Conservation (phyloP, 2,797 vertebrate species). For the Miichthys miiuy region DNA sequence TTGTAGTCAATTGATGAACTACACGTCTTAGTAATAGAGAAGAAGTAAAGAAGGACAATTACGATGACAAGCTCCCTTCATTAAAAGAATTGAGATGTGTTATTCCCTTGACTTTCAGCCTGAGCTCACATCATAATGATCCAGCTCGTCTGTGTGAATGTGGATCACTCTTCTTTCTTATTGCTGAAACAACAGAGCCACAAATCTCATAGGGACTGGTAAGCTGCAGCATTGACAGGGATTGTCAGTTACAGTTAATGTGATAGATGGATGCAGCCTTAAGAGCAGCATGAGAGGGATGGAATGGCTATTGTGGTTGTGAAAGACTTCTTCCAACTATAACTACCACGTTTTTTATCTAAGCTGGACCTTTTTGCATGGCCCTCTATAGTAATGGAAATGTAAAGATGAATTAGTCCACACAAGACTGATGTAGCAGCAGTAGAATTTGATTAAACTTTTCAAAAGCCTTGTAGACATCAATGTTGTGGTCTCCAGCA, state of each 20-base stretch:
- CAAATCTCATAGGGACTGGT: conserved; percentile 48
- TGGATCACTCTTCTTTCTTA: conserved; percentile 22
- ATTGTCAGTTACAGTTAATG: conserved; percentile 66
- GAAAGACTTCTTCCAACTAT: not conserved
- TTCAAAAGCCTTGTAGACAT: conserved; percentile 26
- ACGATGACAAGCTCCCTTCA: conserved; percentile 67
- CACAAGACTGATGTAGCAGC: conserved; percentile 25
- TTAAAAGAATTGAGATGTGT: conserved; percentile 58
- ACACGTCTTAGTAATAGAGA: conserved; percentile 46
- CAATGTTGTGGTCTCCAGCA: conserved; percentile 42
- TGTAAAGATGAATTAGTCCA: conserved; percentile 18
- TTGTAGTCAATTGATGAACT: conserved; percentile 52
- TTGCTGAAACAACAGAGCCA: conserved; percentile 36
- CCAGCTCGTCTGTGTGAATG: conserved; percentile 30
- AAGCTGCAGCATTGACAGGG: conserved; percentile 56
- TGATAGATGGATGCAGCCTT: conserved; percentile 56
- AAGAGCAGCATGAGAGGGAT: conserved; percentile 14
- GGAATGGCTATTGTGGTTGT: not conserved
- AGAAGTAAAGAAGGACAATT: conserved; percentile 68
- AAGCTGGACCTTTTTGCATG: not conserved
- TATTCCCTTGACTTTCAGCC: conserved; percentile 60
- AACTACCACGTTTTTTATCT: conserved; percentile 5
- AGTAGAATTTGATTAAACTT: conserved; percentile 32
- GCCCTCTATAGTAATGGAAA: conserved; percentile 3
- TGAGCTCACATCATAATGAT: conserved; percentile 58